Evolutionary conservation across 2,113 vertebrate species (phyloP).

Genomic region (Seriola rivoliana): DNA sequence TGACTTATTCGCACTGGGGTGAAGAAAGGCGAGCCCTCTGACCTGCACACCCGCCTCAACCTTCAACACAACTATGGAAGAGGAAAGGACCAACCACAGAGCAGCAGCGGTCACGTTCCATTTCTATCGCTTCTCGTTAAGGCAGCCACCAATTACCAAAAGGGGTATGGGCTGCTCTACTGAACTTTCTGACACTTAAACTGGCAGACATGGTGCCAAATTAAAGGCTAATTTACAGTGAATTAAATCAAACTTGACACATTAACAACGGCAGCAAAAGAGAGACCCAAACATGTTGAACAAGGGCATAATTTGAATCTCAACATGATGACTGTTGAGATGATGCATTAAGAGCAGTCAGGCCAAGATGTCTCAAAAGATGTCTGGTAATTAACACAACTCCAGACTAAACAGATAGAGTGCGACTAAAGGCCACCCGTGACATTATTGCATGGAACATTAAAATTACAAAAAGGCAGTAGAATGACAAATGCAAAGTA

Average conservation of each 20-base stretch:
- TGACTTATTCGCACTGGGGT: slow-evolving; percentile 77
- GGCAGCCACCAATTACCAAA: slow-evolving; percentile 50
- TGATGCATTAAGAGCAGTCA: slow-evolving; percentile 11
- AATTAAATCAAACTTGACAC: slow-evolving; percentile 4
- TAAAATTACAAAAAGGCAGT: slow-evolving; percentile 51
- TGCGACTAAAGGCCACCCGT: slow-evolving; percentile 7
- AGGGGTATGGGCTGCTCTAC: neutral
- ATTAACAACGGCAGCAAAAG: slow-evolving; percentile 1
- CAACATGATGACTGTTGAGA: slow-evolving; percentile 3
- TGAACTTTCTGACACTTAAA: slow-evolving; percentile 24
- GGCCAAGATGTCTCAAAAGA: slow-evolving; percentile 33
- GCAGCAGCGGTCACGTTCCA: slow-evolving; percentile 40
- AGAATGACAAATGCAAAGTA: slow-evolving; percentile 55
- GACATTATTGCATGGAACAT: slow-evolving; percentile 53
- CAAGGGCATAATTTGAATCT: slow-evolving; percentile 7
- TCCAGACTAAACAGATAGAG: slow-evolving; percentile 57
- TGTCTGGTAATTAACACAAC: slow-evolving; percentile 53
- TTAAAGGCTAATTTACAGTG: slow-evolving; percentile 8
- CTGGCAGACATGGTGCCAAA: slow-evolving; percentile 6
- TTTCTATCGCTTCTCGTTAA: slow-evolving; percentile 62
- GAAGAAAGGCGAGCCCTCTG: slow-evolving; percentile 72
- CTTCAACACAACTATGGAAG: slow-evolving; percentile 44
- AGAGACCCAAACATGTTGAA: neutral
- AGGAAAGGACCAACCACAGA: slow-evolving; percentile 77
- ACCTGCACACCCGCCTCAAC: slow-evolving; percentile 48